These are phyloP conservation scores for Vandiemenella viatica DNA, from an alignment of 2,888 invertebrate genomes.

Conservation along the genomic window DNA sequence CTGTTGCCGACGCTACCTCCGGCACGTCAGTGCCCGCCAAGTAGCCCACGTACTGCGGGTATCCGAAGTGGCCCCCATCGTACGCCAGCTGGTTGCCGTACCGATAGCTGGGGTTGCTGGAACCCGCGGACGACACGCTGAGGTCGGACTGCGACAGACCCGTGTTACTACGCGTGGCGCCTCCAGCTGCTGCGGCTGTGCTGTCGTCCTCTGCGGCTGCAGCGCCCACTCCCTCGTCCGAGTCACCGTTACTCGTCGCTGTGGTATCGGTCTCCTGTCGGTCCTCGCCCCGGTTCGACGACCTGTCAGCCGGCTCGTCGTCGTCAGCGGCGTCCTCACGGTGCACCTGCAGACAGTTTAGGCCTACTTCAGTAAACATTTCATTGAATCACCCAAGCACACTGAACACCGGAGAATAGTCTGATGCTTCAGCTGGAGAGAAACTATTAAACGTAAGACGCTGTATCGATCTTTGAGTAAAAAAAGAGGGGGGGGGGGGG, in stretches of 20 bases:
- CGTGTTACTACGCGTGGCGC: slow-evolving; percentile 39
- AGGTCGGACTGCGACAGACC: slow-evolving; percentile 71
- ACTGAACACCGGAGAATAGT: no score
- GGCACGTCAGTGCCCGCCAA: slow-evolving; percentile 3
- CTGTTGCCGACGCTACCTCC: no score
- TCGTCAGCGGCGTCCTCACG: no score
- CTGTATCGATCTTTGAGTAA: no score
- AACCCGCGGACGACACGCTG: slow-evolving; percentile 54
- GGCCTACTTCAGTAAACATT: no score
- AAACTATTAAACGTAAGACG: no score
- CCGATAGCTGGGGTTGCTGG: slow-evolving; percentile 55
- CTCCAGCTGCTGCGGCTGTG: slow-evolving; percentile 2
- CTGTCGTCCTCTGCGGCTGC: slow-evolving; percentile 2
- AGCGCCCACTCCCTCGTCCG: slow-evolving; percentile 8
- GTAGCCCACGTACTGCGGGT: slow-evolving; percentile 45
- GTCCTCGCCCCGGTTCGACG: no score
- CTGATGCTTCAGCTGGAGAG: no score
- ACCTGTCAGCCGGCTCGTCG: no score
- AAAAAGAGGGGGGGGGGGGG: no score
- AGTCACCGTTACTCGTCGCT: slow-evolving; percentile 7
- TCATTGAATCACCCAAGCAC: no score
- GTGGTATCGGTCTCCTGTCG: slow-evolving; percentile 8
- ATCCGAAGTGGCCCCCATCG: slow-evolving; percentile 55
- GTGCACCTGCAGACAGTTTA: no score
- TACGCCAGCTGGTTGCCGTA: slow-evolving; percentile 69